These are phyloP conservation scores for Chionodraco myersi DNA, from an alignment of 2,113 vertebrate genomes.

Conservation along the genomic window DNA sequence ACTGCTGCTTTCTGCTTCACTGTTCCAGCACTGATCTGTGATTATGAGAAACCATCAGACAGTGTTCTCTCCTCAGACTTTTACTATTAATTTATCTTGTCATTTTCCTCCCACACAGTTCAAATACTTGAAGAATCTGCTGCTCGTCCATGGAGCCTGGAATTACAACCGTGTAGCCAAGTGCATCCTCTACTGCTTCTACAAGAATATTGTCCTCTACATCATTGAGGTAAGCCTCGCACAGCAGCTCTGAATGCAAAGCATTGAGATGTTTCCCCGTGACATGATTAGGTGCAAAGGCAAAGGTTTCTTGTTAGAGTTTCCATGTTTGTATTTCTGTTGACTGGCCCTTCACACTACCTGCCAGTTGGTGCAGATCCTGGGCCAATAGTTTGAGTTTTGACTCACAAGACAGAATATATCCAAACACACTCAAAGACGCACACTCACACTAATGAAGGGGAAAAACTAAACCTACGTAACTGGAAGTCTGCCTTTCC, in stretches of 20 bases:
- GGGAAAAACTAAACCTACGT: slow-evolving; percentile 19
- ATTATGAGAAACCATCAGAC: slow-evolving; percentile 42
- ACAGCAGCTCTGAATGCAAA: slow-evolving; percentile 33
- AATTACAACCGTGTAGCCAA: slow-evolving; percentile 98
- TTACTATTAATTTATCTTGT: slow-evolving; percentile 51
- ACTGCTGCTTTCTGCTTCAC: slow-evolving; percentile 47
- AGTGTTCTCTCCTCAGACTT: slow-evolving; percentile 38
- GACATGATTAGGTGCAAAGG: slow-evolving; percentile 40
- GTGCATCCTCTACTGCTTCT: slow-evolving; percentile 99
- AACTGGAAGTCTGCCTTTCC: slow-evolving; percentile 35
- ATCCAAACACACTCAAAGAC: slow-evolving; percentile 16
- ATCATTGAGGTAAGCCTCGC: slow-evolving; percentile 92
- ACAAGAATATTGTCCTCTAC: slow-evolving; percentile 99
- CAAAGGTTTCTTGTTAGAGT: slow-evolving; percentile 53
- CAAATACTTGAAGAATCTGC: slow-evolving; percentile 97
- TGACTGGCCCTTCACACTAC: slow-evolving; percentile 55
- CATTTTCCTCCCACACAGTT: slow-evolving; percentile 87
- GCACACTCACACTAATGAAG: slow-evolving; percentile 1
- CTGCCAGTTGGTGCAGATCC: slow-evolving; percentile 56
- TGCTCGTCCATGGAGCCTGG: slow-evolving; percentile 98
- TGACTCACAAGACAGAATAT: slow-evolving; percentile 34
- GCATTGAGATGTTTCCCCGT: slow-evolving; percentile 32
- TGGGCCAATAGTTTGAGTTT: slow-evolving; percentile 43
- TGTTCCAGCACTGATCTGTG: slow-evolving; percentile 45
- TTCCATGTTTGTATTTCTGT: slow-evolving; percentile 71